Base-by-base conservation (phyloP, 2,888 invertebrate species). In the Drosophila neonasuta region DNA sequence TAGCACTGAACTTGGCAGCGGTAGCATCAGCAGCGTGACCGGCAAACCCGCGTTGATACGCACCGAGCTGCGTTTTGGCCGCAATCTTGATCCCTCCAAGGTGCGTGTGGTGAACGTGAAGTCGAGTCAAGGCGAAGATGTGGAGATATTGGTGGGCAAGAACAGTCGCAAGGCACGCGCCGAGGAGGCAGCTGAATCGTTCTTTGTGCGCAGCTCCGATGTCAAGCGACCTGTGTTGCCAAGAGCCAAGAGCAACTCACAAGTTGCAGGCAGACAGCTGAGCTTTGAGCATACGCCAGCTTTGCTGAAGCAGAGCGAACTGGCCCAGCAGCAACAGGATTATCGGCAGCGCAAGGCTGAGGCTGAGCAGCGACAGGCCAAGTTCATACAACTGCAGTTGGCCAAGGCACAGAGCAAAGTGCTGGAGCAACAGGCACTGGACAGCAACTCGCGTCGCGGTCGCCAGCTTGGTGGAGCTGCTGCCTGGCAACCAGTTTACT, bases 81-180 rank as follows among this genome's bases (percentile, higher is more conserved):
- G 96, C 68, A 95, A 95, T 88, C 92, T 96, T 13, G 93, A 95
- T 89, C 96, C 96, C 0, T 94, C 94, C 24, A 90, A 95, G 71
- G 95, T 95, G 49, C 95, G 95, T 87, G 95, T 96, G 36, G 91
- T 96, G 44, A 95, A 94, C 84, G 95, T 96, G 0, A 93, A 94
- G 81, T 95, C 96, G 0, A 94, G 94, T 86, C 93, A 94, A 20
- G 96, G 96, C 2, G 94, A 94, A 65, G 91, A 95, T 24, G 95
- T 96, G 0, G 95, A 95, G 78, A 91, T 96, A 10, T 59, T 89
- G n/a, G 90, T 89, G 11, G 90, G 88, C 24, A 89, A 79, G 44
- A 79, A 90, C 24, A 89, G 89, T 41, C 79, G 90, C 36, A 86
- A 87, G 36, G 89, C 80, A 3, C 80, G 87, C 2, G 81, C 81